Base-by-base conservation (phyloP, 2,113 vertebrate species). In the Vicugna pacos region DNA sequence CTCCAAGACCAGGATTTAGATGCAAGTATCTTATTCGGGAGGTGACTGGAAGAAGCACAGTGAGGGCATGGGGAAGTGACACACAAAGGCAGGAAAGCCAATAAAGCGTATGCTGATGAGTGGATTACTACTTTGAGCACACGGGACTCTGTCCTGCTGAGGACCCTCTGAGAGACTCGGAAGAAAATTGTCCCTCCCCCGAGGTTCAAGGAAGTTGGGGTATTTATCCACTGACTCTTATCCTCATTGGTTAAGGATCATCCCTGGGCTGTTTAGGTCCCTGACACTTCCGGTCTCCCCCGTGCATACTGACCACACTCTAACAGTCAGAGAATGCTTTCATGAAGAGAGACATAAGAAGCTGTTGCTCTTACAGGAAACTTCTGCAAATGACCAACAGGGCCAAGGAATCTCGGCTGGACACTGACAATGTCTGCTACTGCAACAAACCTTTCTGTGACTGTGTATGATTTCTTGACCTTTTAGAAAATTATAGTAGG, bases 1-100 rank as follows among this genome's bases (percentile, higher is more conserved):
- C 32, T 17, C 52, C 42, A 69, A 89, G 60, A 77, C 8, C 67
- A 95, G 77, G n/a, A 77, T 62, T 96, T 87, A 52, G 52, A 70
- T 79, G 11, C 24, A 89, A 46, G 10, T 62, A 76, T 86, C 64
- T 94, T 62, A 87, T 75, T 73, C 67, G 50, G 24, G 62, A 87
- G 10, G 42, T 64, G 50, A 77, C 62, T 92, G 22, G 17, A 50
- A n/a, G 73, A 89, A 85, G 50, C 46, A 85, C 48, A 30, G 16
- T 52, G 24, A 48, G 54, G n/a, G 17, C 80, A 22, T 62, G 52
- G 32, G n/a, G 73, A 95, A 82, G 60, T 70, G 28, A 83, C 3
- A 4, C 6, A 75, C 26, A 79, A 79, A 58, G n/a, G 16, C 48
- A 46, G 50, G 56, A 84, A 95, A 82, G 19, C 17, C 85, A 60